phyloP scores from a whole-genome alignment of 1,140 invertebrate genomes.

The Arion vulgaris region DNA sequence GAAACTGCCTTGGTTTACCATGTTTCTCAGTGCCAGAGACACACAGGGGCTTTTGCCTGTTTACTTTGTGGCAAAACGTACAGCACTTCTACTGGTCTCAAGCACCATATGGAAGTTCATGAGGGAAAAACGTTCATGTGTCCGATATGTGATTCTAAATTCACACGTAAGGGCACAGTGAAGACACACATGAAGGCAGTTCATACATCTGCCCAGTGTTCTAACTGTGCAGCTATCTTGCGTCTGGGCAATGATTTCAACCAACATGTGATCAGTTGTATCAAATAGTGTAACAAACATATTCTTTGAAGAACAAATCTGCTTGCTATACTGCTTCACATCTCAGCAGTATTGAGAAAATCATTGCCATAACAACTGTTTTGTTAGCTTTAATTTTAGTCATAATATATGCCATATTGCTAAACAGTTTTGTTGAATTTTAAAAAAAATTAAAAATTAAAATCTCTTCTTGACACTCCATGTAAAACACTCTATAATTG shows the following conservation, averaged over 20 bases:
- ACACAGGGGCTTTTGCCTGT: background rate
- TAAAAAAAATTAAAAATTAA: too few species aligned
- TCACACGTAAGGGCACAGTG: slow-evolving; percentile 1
- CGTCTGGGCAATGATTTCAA: slow-evolving; percentile 1
- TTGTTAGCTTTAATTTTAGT: too few species aligned
- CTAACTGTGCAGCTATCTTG: slow-evolving; percentile 8
- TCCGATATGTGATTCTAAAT: slow-evolving; percentile 22
- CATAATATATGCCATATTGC: too few species aligned
- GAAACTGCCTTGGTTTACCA: background rate
- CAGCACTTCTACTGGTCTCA: slow-evolving; percentile 1
- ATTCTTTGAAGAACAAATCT: background rate
- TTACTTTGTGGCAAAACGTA: slow-evolving; percentile 10
- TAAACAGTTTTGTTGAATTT: too few species aligned
- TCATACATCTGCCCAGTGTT: slow-evolving; percentile 5
- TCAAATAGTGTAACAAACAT: background rate
- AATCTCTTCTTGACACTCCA: too few species aligned
- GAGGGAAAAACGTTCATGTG: slow-evolving; percentile 18
- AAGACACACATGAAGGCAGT: slow-evolving; percentile 13
- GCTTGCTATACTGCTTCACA: too few species aligned
- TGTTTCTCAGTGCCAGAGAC: slow-evolving; percentile 4
- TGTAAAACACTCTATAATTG: too few species aligned
- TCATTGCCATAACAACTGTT: too few species aligned
- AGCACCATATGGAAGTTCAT: slow-evolving; percentile 23
- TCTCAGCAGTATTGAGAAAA: too few species aligned
- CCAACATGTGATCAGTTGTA: slow-evolving; percentile 1